Conservation (phyloP, 1,140 invertebrate species). For the Pteromalus puparum region DNA sequence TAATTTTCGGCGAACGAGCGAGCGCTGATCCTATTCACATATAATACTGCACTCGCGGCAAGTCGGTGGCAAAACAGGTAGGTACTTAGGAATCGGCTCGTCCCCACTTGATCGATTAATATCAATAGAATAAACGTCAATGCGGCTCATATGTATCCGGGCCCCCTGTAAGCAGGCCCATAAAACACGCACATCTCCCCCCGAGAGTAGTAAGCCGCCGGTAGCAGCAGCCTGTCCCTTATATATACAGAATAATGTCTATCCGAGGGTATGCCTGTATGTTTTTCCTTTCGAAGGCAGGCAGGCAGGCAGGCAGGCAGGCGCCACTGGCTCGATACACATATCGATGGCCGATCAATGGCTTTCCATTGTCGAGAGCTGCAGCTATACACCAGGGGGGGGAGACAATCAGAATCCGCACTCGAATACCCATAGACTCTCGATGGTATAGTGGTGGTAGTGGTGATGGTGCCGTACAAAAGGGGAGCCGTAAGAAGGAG, state of each 20-base stretch:
- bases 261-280: not conserved
- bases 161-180: constrained; percentile 48
- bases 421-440: not conserved
- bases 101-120: constrained; percentile 65
- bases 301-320: not conserved
- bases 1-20: no score
- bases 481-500: constrained; percentile 53
- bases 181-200: constrained; percentile 58
- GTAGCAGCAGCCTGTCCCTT: not conserved
- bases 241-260: not conserved
- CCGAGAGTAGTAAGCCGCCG: not conserved
- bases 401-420: constrained; percentile 52
- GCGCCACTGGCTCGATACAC: not conserved
- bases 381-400: not conserved
- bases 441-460: no score
- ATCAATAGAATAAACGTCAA: constrained; percentile 64
- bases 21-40: no score
- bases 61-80: constrained; percentile 59
- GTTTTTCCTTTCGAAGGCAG: not conserved
- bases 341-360: constrained; percentile 60
- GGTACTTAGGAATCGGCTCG: constrained; percentile 60
- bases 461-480: constrained; percentile 14
- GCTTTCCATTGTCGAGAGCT: constrained; percentile 53
- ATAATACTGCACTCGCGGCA: not conserved
- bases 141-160: constrained; percentile 46